phyloP scores from a whole-genome alignment of 2,113 vertebrate genomes.

The Pterocles gutturalis region DNA sequence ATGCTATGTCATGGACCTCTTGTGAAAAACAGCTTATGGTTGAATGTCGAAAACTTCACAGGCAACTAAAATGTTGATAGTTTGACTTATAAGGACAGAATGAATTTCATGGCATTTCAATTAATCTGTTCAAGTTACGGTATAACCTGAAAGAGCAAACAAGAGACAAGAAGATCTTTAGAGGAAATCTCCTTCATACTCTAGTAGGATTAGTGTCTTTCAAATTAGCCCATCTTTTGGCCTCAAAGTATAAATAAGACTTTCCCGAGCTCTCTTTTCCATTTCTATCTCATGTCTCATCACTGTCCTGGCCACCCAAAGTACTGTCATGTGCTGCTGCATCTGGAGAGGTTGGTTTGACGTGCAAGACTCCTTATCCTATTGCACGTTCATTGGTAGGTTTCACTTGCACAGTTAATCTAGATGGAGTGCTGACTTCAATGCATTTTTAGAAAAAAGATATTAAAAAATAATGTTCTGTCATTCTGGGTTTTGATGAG shows the following conservation, averaged over 20 bases:
- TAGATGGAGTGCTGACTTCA: neutral
- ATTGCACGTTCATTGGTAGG: neutral
- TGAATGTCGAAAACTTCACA: neutral
- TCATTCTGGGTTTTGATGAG: neutral
- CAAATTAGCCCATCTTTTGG: neutral
- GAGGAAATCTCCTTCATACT: neutral
- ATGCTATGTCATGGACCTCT: neutral
- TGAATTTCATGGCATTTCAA: neutral
- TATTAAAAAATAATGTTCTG: neutral
- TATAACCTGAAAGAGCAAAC: neutral
- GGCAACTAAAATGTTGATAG: neutral
- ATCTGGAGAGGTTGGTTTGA: neutral
- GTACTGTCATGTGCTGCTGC: neutral
- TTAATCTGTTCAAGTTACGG: neutral
- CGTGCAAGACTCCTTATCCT: neutral
- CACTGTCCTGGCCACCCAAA: no score
- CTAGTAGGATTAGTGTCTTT: neutral
- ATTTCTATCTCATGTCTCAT: neutral
- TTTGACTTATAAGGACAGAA: neutral
- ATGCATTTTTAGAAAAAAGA: accelerated
- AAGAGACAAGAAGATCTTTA: neutral
- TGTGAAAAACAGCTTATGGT: neutral
- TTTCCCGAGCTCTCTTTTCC: neutral
- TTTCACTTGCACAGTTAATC: neutral
- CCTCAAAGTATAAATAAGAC: neutral